phyloP scores from a whole-genome alignment of 2,113 vertebrate genomes.

The Psilopsiagon aymara region DNA sequence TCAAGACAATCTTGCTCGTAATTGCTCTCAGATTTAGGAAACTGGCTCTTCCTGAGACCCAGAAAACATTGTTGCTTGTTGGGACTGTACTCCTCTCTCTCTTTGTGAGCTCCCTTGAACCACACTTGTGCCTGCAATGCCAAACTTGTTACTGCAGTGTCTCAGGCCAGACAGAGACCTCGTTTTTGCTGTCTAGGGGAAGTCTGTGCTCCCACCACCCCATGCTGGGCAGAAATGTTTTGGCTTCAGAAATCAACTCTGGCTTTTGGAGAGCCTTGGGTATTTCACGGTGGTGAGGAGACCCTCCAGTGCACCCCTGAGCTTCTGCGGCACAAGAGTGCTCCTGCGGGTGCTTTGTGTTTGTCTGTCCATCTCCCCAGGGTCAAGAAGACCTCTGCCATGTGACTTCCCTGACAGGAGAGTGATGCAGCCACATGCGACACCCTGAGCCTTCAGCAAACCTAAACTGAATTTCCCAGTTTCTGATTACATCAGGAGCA shows the following conservation, averaged over 20 bases:
- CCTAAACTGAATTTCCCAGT: not conserved
- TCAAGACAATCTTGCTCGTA: not conserved
- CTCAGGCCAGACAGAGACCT: not conserved
- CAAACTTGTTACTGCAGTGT: not conserved
- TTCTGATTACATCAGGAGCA: not conserved
- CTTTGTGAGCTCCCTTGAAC: not conserved
- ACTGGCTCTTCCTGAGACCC: constrained; percentile 48
- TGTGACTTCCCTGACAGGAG: not conserved
- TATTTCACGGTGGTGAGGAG: rapidly evolving
- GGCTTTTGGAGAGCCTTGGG: not conserved
- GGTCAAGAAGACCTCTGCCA: not conserved
- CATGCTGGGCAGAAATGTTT: rapidly evolving
- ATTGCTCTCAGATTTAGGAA: constrained; percentile 70
- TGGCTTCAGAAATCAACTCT: not conserved
- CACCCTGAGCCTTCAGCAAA: not conserved
- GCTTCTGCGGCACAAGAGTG: rapidly evolving
- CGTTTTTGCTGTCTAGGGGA: not conserved
- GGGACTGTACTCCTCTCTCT: not conserved
- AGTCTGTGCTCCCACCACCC: not conserved
- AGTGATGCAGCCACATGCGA: not conserved
- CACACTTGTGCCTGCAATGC: not conserved
- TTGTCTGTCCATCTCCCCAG: not conserved
- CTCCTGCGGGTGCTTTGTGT: rapidly evolving
- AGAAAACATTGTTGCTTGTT: not conserved
- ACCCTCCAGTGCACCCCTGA: not conserved